Evolutionary conservation across 2,113 vertebrate genomes (phyloP).

Genomic region (Bujurquina vittata): DNA sequence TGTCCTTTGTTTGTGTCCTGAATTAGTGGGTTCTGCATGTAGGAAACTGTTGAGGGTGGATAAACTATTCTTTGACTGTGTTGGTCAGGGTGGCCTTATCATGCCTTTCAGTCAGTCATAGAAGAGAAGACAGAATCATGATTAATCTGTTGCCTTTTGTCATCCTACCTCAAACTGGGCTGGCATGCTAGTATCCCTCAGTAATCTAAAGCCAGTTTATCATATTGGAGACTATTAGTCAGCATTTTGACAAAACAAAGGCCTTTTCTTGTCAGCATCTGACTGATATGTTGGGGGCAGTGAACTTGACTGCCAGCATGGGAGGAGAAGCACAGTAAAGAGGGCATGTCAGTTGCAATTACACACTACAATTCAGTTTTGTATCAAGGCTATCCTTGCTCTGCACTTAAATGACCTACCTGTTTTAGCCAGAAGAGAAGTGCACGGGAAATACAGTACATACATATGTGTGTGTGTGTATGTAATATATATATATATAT

Average conservation of each 20-base stretch:
- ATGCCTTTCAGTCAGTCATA: neutral
- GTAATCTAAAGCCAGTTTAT: slow-evolving; percentile 2
- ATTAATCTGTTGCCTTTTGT: neutral
- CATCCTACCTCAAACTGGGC: neutral
- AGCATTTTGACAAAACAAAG: slow-evolving; percentile 30
- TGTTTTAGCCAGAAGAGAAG: no score
- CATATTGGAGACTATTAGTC: neutral
- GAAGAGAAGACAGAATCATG: neutral
- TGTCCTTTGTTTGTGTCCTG: neutral
- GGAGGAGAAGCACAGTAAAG: slow-evolving; percentile 6
- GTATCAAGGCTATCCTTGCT: neutral
- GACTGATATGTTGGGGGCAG: slow-evolving; percentile 29
- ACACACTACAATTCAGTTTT: slow-evolving; percentile 12
- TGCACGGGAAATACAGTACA: no score
- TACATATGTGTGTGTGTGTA: no score
- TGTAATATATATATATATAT: no score
- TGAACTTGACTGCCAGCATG: slow-evolving; percentile 9
- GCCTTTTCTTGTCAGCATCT: slow-evolving; percentile 4
- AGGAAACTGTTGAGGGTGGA: neutral
- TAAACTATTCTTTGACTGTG: neutral
- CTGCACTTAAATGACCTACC: slow-evolving; percentile 21
- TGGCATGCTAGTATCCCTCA: neutral
- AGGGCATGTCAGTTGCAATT: slow-evolving; percentile 22
- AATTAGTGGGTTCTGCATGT: neutral
- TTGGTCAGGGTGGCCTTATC: neutral